Percentiles rank a stretch among this genome's conserved stretches.
Evolutionary conservation across 1,140 invertebrate species (phyloP).

Genomic region (Temnothorax curvispinosus): DNA sequence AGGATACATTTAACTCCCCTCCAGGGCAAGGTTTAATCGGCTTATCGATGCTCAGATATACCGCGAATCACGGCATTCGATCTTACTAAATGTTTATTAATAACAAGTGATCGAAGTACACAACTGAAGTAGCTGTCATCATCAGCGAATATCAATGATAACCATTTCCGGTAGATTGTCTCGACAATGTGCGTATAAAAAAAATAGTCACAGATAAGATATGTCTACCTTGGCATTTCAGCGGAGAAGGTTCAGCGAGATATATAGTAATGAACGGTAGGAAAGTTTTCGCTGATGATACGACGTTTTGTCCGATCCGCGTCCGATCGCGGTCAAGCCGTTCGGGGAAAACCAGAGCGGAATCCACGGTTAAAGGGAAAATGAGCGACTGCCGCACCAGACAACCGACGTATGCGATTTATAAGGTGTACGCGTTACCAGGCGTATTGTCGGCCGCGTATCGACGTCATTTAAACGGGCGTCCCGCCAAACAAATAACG

Average conservation of each 20-base stretch:
- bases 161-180: neutral
- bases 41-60: neutral
- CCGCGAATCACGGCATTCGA: neutral
- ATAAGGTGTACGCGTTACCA: conserved; percentile 1
- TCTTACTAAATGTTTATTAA: conserved; percentile 15
- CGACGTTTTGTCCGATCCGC: neutral
- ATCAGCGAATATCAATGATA: neutral
- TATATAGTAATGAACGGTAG: neutral
- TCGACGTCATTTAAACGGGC: conserved; percentile 50
- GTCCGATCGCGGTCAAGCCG: neutral
- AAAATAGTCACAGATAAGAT: neutral
- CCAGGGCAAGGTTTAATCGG: neutral
- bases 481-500: conserved; percentile 34
- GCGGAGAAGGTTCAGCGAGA: neutral
- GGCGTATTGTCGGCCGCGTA: conserved; percentile 1
- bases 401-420: conserved; percentile 12
- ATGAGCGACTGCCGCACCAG: conserved; percentile 15
- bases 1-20: conserved; percentile 18
- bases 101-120: neutral
- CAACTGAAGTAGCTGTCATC: neutral
- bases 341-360: neutral
- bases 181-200: neutral
- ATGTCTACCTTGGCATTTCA: conserved; percentile 47
- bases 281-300: neutral
- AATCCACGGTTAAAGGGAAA: conserved; percentile 32